phyloP scores from a whole-genome alignment of 2,888 invertebrate genomes.

The Apeira syringaria region DNA sequence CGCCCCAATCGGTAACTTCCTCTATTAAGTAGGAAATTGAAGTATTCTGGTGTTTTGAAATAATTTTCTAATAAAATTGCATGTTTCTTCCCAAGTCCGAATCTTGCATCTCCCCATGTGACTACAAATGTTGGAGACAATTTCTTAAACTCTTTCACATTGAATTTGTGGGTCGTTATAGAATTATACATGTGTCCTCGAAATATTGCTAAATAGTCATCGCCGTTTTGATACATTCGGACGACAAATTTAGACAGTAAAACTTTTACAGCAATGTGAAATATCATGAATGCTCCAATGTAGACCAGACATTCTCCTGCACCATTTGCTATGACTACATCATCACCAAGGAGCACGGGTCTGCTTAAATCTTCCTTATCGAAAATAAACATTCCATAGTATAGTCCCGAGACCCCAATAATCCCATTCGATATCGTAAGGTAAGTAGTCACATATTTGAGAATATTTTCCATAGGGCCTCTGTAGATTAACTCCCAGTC shows the following conservation, averaged over 20 bases:
- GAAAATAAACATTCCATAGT: constrained; percentile 58
- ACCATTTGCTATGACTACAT: constrained; percentile 65
- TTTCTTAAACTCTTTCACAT: constrained; percentile 63
- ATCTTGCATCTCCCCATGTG: constrained; percentile 70
- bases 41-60: constrained; percentile 71
- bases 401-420: constrained; percentile 44
- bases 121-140: constrained; percentile 56
- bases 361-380: constrained; percentile 50
- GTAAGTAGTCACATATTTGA: constrained; percentile 58
- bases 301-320: constrained; percentile 61
- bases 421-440: constrained; percentile 57
- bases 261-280: constrained; percentile 61
- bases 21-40: constrained; percentile 60
- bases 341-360: constrained; percentile 57
- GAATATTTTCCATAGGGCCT: constrained; percentile 63
- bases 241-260: constrained; percentile 68
- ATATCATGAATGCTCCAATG: constrained; percentile 57
- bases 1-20: constrained; percentile 34
- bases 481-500: constrained; percentile 71
- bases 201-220: constrained; percentile 68
- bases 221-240: constrained; percentile 67
- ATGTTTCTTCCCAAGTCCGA: constrained; percentile 62
- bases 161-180: constrained; percentile 59
- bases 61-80: constrained; percentile 66
- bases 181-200: constrained; percentile 60